Base-by-base conservation (phyloP, 2,797 vertebrate species). In the Cryptoblepharus egeriae region DNA sequence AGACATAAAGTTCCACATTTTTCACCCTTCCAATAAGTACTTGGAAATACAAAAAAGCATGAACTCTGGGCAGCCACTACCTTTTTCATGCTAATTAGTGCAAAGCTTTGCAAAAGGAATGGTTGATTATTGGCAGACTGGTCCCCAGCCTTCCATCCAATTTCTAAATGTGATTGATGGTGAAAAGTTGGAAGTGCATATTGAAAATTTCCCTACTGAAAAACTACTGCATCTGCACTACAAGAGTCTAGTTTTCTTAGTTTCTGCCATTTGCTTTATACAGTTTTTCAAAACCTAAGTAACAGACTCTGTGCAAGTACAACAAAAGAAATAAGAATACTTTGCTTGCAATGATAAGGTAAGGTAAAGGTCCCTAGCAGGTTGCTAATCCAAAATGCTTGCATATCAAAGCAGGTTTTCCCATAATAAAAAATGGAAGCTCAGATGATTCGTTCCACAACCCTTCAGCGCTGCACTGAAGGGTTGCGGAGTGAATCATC, bases 21-120 rank as follows among this genome's bases (percentile, higher is more conserved):
- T 16, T 78, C 45, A 57, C 10, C 69, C 75, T 83, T 83, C 60
- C 75, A 68, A 77, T 82, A 84, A 88, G 68, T 82, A 28, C 55
- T 82, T 32, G 26, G 81, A 88, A 74, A 82, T 63, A 22, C 86
- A 65, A 90, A n/a, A 90, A 91, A 88, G 45, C 0, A 37, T 74
- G 65, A 82, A 13, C 16, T 80, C 86, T 86, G 85, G 80, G 16
- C 22, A 78, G 81, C 84, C 39, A 18, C 2, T 77, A 12, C 42
- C 16, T 0, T 85, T 80, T 87, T 75, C 57, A 76, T 72, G 65
- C 63, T 76, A 4, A 80, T 60, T 30, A 72, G 84, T 58, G 69
- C n/a, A 83, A 81, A 57, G 72, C 35, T 45, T 80, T 71, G 22
- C 77, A 85, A 39, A 76, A 69, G 22, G 18, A 42, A 61, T 73